Base-by-base conservation (phyloP, 2,113 vertebrate species). In the Atrichornis clamosus region DNA sequence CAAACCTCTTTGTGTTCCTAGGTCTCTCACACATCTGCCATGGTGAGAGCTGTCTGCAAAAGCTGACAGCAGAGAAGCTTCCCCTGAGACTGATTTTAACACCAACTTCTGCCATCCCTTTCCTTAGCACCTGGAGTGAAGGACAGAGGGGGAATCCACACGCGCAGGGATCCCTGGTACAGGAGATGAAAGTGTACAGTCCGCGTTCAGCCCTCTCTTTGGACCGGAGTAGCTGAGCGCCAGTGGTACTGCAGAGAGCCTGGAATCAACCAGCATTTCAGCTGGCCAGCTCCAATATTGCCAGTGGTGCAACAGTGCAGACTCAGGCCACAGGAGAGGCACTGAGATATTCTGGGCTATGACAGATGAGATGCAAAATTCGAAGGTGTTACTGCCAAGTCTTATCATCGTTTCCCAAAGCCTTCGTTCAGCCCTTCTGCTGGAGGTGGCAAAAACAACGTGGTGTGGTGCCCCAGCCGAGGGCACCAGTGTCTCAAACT, bases 401-500 rank as follows among this genome's bases (percentile, higher is more conserved):
- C 30, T 59, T 47, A 13, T 30, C 21, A 33, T 27, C 1, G 0
- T 44, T 88, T 83, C 49, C 53, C 58, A 73, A 73, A 76, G 49
- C 26, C 44, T 67, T 42, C 1, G 0, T 67, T 73, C 27, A 67
- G 58, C 30, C 22, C 35, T 85, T 72, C 67, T 59, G 58, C 53
- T 80, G 76, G 26, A 68, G 39, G 42, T 23, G 24, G 52, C 0
- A 1, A 83, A 65, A 84, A 6, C 37, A 77, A 39, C 0, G 0
- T 3, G 4, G 19, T 9, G 11, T 27, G 35, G 35, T 5, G 3
- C 15, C 49, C 46, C 41, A 80, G 67, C 17, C 0, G 0, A 64
- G 32, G 49, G 24, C 41, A 90, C 8, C 52, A 42, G 26, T 26
- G 30, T 11, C 63, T 78, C 79, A 18, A 20, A 30, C 30, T 14